A percentile compares a stretch with the other conserved stretches of the same genome.
Conservation (phyloP, 1,140 invertebrate species). For the Eupristina koningsbergeri region DNA sequence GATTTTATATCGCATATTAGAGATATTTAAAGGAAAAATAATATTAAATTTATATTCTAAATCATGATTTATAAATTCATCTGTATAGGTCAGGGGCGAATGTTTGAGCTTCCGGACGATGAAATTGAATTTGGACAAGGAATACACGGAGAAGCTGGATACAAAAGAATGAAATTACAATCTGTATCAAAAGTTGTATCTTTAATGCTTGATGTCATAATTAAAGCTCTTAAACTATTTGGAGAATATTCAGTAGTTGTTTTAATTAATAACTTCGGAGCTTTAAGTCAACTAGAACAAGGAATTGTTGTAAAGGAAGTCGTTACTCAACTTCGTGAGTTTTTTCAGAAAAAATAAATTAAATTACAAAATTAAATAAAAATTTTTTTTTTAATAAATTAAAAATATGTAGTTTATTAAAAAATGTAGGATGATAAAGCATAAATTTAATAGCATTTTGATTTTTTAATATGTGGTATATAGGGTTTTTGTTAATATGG, state of each 20-base stretch:
- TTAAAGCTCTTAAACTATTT: constrained; percentile 72
- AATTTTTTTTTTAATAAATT: too few species aligned
- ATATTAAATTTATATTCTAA: not conserved
- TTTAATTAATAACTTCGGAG: constrained; percentile 88
- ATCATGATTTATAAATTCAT: not conserved
- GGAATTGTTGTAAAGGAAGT: constrained; percentile 82
- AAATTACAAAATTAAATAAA: not conserved
- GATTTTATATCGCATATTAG: not conserved
- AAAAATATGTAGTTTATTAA: too few species aligned
- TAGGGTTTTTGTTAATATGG: too few species aligned
- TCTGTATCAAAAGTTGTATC: constrained; percentile 71
- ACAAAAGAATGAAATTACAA: constrained; percentile 78
- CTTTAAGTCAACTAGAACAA: constrained; percentile 84
- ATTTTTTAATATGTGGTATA: too few species aligned
- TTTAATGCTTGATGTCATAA: constrained; percentile 73
- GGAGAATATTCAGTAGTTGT: constrained; percentile 77
- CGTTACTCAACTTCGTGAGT: constrained; percentile 77
- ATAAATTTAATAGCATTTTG: too few species aligned
- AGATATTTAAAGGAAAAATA: not conserved
- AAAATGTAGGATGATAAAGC: too few species aligned
- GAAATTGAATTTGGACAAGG: constrained; percentile 89
- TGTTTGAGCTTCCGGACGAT: constrained; percentile 79
- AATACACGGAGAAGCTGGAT: constrained; percentile 90
- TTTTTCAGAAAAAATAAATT: not conserved
- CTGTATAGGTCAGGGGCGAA: constrained; percentile 72